phyloP scores from a whole-genome alignment of 1,140 invertebrate genomes.

The Panagrolaimus sp. region DNA sequence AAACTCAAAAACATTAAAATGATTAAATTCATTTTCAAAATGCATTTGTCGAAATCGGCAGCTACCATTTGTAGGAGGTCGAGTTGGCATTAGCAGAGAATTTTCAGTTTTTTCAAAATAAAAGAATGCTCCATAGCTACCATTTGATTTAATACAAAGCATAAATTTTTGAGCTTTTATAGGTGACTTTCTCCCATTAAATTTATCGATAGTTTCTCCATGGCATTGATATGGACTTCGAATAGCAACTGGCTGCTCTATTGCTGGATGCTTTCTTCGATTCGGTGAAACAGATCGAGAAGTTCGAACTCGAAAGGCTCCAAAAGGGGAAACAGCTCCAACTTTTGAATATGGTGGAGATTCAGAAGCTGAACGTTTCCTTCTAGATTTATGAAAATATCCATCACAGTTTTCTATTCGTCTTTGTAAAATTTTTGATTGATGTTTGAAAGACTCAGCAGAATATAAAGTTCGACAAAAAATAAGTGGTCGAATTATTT shows the following conservation, averaged over 20 bases:
- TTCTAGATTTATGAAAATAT: too few species aligned
- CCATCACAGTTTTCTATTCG: background rate
- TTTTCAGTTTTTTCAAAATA: background rate
- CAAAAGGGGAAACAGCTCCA: background rate
- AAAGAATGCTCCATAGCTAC: background rate
- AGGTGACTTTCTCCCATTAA: background rate
- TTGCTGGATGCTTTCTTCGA: background rate
- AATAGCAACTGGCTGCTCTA: background rate
- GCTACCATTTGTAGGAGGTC: background rate
- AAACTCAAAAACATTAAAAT: background rate
- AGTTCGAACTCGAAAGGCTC: background rate
- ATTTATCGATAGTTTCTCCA: background rate
- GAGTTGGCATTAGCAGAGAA: background rate
- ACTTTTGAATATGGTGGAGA: background rate
- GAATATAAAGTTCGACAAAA: conserved; percentile 3
- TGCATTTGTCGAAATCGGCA: background rate
- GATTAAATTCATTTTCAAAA: background rate
- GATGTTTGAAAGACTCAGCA: background rate
- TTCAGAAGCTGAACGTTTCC: background rate
- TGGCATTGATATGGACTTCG: background rate
- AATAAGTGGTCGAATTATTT: background rate
- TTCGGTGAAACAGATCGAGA: background rate
- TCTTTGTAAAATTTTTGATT: background rate
- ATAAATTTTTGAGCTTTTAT: background rate
- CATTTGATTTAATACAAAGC: background rate